Conservation (phyloP, 2,888 invertebrate genomes). For the Melieria picta region DNA sequence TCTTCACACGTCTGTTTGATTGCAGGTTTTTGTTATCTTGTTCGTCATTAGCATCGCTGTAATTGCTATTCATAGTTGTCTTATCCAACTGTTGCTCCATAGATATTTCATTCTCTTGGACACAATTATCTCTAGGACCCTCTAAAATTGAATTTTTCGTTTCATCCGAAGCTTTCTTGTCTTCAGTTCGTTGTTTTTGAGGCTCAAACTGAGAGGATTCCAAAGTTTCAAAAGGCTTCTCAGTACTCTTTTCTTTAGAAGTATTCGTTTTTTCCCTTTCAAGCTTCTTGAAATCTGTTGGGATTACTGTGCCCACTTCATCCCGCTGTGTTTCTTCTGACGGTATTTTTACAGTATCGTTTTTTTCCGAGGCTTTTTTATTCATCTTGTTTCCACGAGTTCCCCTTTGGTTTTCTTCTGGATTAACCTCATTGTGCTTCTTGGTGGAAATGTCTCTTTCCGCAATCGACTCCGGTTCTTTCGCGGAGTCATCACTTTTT, state of each 20-base stretch:
- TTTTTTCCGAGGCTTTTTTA: not conserved
- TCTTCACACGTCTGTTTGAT: too few species aligned
- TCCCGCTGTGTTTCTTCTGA: not conserved
- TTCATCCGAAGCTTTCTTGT: not conserved
- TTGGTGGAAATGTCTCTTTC: not conserved
- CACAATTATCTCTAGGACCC: too few species aligned
- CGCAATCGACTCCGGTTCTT: not conserved
- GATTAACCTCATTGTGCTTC: not conserved
- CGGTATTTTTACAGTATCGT: not conserved
- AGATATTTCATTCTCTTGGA: too few species aligned
- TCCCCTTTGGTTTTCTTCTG: not conserved
- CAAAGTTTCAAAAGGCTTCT: not conserved
- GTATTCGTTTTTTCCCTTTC: not conserved
- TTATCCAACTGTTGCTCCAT: too few species aligned
- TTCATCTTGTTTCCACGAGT: not conserved
- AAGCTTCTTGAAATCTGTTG: not conserved
- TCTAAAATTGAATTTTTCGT: not conserved
- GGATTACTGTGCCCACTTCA: not conserved
- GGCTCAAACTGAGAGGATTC: not conserved
- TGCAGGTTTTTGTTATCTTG: too few species aligned
- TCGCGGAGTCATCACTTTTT: not conserved
- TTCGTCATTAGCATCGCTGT: too few species aligned
- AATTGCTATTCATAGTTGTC: too few species aligned
- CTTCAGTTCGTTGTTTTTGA: constrained; percentile 1
- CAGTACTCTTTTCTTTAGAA: not conserved